Conservation (phyloP, 2,797 vertebrate genomes). For the Malurus leucopterus region DNA sequence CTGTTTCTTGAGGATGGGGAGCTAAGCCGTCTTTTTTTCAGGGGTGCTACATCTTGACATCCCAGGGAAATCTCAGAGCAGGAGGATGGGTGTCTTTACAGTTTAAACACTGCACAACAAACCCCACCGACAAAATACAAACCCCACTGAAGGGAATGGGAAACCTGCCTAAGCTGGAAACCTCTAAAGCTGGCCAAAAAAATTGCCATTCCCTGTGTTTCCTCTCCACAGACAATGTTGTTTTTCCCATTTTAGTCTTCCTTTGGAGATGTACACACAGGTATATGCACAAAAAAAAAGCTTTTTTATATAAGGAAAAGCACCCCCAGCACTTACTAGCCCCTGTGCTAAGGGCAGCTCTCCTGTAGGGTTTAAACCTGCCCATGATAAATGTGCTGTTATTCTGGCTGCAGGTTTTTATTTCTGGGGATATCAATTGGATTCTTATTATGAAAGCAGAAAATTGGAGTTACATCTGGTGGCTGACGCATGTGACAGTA, state of each 20-base stretch:
- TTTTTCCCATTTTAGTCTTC: not conserved
- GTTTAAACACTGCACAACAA: not conserved
- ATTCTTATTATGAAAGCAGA: conserved; percentile 50
- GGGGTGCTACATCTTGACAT: fast-evolving
- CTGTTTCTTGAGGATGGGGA: not conserved
- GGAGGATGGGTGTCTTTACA: not conserved
- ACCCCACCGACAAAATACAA: not conserved
- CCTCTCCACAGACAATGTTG: not conserved
- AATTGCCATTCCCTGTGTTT: not conserved
- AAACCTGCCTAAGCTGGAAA: not conserved
- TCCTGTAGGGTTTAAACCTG: conserved; percentile 1
- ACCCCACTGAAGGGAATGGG: fast-evolving
- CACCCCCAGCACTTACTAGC: not conserved
- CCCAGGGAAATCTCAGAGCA: fast-evolving
- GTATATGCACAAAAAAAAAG: not conserved
- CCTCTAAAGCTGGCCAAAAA: not conserved
- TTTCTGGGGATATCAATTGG: conserved; percentile 39
- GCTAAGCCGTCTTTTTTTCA: not conserved
- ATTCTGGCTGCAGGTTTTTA: conserved; percentile 39
- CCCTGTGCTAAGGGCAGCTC: not conserved
- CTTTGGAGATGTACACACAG: not conserved
- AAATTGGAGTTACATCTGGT: conserved; percentile 34
- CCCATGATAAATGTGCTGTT: conserved; percentile 17
- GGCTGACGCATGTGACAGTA: conserved; percentile 19
- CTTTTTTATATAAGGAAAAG: not conserved